Conservation (phyloP, 2,113 vertebrate species). For the Brachypodius melanocephalos region DNA sequence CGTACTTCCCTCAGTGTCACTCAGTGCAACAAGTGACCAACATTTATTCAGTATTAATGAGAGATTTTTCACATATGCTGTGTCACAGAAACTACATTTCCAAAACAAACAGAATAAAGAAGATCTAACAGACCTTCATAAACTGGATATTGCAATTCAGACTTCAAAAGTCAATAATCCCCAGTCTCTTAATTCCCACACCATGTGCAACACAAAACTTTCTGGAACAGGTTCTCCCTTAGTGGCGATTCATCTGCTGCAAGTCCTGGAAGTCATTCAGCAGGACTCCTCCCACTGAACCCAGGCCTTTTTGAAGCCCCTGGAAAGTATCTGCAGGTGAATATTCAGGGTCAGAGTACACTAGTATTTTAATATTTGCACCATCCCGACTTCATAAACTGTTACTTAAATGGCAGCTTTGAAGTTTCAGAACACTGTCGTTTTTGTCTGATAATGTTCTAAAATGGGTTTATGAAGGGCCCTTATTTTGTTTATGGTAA, state of each 20-base stretch:
- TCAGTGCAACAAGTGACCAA: neutral
- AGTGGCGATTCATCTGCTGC: neutral
- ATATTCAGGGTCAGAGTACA: neutral
- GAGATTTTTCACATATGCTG: neutral
- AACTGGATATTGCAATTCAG: neutral
- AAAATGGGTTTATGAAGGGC: neutral
- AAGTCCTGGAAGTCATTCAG: constrained; percentile 40
- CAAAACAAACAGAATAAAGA: neutral
- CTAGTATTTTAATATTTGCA: constrained; percentile 24
- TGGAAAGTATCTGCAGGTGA: constrained; percentile 39
- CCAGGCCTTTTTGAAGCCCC: constrained; percentile 11
- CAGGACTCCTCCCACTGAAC: neutral
- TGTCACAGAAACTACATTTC: neutral
- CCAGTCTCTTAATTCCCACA: neutral
- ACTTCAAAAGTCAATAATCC: neutral
- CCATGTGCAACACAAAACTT: neutral
- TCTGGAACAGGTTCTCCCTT: neutral
- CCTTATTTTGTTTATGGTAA: neutral
- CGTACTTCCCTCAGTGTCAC: neutral
- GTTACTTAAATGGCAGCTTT: constrained; percentile 21
- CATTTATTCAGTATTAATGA: neutral
- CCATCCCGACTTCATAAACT: constrained; percentile 27
- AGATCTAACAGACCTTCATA: neutral
- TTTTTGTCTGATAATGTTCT: neutral
- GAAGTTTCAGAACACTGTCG: neutral